Evolutionary conservation across 2,113 vertebrate species (phyloP).

Genomic region (Cyphomyrus discorhynchus): DNA sequence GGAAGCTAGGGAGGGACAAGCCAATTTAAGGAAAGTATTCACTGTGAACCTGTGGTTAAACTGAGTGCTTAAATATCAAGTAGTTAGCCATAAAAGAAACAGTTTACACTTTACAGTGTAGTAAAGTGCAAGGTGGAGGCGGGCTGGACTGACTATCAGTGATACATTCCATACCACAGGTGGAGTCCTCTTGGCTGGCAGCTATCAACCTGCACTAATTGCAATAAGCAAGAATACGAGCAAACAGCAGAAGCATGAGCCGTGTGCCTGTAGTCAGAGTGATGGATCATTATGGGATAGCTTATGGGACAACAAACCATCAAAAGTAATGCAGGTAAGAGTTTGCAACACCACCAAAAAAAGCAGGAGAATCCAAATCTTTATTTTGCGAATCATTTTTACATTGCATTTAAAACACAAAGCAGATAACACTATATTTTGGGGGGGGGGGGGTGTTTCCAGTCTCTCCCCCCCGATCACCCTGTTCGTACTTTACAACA

Average conservation of each 20-base stretch:
- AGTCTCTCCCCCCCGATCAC: neutral
- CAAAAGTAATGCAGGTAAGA: neutral
- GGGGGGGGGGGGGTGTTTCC: neutral
- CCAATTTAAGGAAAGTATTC: neutral
- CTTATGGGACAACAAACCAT: neutral
- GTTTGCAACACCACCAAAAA: neutral
- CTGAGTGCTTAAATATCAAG: neutral
- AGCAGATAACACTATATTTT: neutral
- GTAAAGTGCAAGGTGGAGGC: neutral
- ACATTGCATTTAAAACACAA: slow-evolving; percentile 3
- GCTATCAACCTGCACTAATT: neutral
- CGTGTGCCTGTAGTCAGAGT: neutral
- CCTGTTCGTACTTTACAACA: neutral
- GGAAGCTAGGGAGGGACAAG: neutral
- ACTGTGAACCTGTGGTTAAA: neutral
- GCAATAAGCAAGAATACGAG: neutral
- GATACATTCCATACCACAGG: neutral
- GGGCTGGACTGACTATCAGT: neutral
- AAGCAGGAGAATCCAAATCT: neutral
- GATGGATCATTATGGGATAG: neutral
- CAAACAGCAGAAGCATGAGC: neutral
- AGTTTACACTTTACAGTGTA: neutral
- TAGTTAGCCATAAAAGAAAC: neutral
- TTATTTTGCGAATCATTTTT: neutral
- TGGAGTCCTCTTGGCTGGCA: neutral